phyloP scores from a whole-genome alignment of 2,888 invertebrate species.

The Apamea anceps region DNA sequence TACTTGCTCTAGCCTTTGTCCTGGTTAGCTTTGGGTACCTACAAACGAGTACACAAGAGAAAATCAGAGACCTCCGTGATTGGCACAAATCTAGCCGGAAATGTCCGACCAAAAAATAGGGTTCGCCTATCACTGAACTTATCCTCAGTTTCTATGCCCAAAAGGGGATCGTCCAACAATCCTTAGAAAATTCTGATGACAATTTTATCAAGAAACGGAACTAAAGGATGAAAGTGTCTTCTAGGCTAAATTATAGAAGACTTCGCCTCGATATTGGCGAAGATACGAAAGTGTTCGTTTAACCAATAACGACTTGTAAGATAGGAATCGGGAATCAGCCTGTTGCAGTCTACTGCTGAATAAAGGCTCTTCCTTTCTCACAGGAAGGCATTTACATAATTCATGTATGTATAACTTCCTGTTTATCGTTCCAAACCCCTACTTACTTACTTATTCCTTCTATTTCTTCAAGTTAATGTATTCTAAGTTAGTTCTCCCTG shows the following conservation, averaged over 20 bases:
- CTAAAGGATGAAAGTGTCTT: conserved; percentile 35
- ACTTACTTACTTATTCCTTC: conserved; percentile 16
- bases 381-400: conserved; percentile 53
- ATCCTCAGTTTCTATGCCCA: conserved; percentile 19
- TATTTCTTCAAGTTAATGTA: conserved; percentile 50
- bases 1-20: conserved; percentile 21
- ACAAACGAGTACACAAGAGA: conserved; percentile 8
- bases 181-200: conserved; percentile 37
- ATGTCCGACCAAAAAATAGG: conserved; percentile 11
- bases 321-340: conserved; percentile 37
- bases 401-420: conserved; percentile 39
- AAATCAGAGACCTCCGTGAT: conserved; percentile 29
- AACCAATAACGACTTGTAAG: conserved; percentile 51
- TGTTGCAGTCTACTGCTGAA: conserved; percentile 39
- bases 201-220: conserved; percentile 31
- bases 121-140: conserved; percentile 28
- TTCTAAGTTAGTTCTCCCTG: conserved; percentile 37
- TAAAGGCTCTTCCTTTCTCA: conserved; percentile 25
- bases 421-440: conserved; percentile 40
- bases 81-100: conserved; percentile 25
- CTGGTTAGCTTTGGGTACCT: conserved; percentile 10
- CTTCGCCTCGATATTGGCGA: conserved; percentile 28
- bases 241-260: conserved; percentile 35
- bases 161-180: conserved; percentile 1
- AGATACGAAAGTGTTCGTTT: conserved; percentile 38